A percentile compares a stretch with the other conserved stretches of the same genome.
These are phyloP conservation scores for Caenorhabditis virilis DNA, from an alignment of 2,888 invertebrate species.

Conservation along the genomic window DNA sequence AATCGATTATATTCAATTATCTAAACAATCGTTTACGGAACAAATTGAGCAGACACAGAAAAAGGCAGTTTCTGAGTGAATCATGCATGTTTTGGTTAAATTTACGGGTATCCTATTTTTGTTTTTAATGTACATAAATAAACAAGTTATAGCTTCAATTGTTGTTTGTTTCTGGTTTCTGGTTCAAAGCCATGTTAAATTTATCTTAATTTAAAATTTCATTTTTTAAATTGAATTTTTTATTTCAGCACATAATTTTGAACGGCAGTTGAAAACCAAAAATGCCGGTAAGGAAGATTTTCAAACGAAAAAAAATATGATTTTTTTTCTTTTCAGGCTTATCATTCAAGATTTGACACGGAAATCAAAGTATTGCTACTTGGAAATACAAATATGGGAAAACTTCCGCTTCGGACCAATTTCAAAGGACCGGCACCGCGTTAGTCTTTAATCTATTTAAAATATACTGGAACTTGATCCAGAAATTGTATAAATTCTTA, in stretches of 20 bases:
- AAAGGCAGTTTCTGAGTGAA: no score
- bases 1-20: constrained; percentile 65
- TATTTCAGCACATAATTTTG: not conserved
- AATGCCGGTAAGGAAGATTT: constrained; percentile 7
- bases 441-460: constrained; percentile 46
- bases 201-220: no score
- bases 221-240: no score
- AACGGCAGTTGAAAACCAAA: not conserved
- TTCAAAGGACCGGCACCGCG: constrained; percentile 89
- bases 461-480: not conserved
- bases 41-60: constrained; percentile 46
- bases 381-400: constrained; percentile 85
- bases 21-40: constrained; percentile 59
- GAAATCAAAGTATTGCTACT: constrained; percentile 72
- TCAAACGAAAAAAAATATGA: no score
- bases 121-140: no score
- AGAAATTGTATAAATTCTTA: no score
- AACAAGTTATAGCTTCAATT: no score
- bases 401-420: constrained; percentile 87
- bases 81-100: constrained; percentile 2
- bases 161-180: no score
- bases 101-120: not conserved
- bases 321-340: constrained; percentile 77
- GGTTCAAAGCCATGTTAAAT: no score
- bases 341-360: constrained; percentile 87